phyloP scores from a whole-genome alignment of 2,888 invertebrate genomes.

The Shargacucullia verbasci region DNA sequence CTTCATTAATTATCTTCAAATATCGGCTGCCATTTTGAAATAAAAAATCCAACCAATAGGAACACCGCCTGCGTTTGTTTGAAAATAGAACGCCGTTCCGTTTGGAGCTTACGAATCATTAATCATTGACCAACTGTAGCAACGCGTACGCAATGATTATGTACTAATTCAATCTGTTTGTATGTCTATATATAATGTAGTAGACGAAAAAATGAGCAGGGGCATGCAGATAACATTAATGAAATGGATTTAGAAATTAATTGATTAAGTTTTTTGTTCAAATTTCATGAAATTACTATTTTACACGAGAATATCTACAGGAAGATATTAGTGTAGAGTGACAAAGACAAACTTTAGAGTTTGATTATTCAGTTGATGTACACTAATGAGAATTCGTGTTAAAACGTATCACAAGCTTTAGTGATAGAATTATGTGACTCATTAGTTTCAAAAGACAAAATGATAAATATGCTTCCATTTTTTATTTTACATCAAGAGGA shows the following conservation, averaged over 20 bases:
- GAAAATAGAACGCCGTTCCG: slow-evolving; percentile 79
- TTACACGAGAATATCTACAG: slow-evolving; percentile 5
- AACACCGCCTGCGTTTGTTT: slow-evolving; percentile 71
- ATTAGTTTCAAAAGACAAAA: slow-evolving; percentile 57
- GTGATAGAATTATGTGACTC: slow-evolving; percentile 57
- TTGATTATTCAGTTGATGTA: slow-evolving; percentile 49
- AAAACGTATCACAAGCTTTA: slow-evolving; percentile 51
- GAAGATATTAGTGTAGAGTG: slow-evolving; percentile 24
- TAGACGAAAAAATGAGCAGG: slow-evolving; percentile 25
- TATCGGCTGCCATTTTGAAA: slow-evolving; percentile 84
- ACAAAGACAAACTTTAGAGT: slow-evolving; percentile 45
- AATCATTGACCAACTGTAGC: slow-evolving; percentile 75
- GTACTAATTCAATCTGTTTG: slow-evolving; percentile 46
- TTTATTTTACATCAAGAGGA: slow-evolving; percentile 50
- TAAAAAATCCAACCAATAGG: slow-evolving; percentile 79
- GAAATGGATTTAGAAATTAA: neutral
- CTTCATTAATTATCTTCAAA: slow-evolving; percentile 84
- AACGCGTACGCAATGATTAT: slow-evolving; percentile 60
- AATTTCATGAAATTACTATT: neutral
- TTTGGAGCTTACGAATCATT: slow-evolving; percentile 79
- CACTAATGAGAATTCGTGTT: slow-evolving; percentile 55
- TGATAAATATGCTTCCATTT: slow-evolving; percentile 55
- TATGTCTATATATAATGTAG: slow-evolving; percentile 27
- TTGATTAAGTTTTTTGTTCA: too few relatives aligned
- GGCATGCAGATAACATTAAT: slow-evolving; percentile 3